Base-by-base conservation (phyloP, 1,140 invertebrate species). In the Tribolium castaneum region DNA sequence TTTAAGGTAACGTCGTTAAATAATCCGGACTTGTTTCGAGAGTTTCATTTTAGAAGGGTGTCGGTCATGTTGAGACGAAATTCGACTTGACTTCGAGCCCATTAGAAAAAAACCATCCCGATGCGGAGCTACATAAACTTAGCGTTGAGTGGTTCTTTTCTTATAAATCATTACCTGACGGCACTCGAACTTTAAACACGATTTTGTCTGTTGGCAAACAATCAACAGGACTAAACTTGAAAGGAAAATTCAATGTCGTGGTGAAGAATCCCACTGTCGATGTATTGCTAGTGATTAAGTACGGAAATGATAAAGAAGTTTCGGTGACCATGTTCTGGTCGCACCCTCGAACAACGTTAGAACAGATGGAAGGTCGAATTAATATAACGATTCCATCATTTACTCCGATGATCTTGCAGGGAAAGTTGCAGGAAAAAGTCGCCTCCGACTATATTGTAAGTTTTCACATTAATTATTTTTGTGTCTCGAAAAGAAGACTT, bases 381-480 rank as follows among this genome's bases (percentile, higher is more conserved):
- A 92, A 92, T 81, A 80, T 93, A 1, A 91, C 89, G 0, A 87
- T 92, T 22, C 92, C 92, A 0, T 89, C 90, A 34, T 91, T 91
- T 54, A 89, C 90, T 54, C 90, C 92, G 0, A 89, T 92, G 87
- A 81, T 90, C 0, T 81, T 90, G 4, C 86, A 88, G 22, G 80
- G 88, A 0, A 88, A 89, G 71, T 85, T 93, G n/a, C 88, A 85
- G 0, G 92, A 93, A 82, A 90, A 89, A 80, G 82, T 82, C 1
- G 82, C 84, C 14, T 87, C 88, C 10, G 89, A 91, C 50, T 93
- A 91, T 81, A 89, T 90, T 82, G 89, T 91, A 86, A 86, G 84
- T 85, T 80, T 81, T 80, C 76, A 76, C 77, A 75, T 78, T 80
- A 78, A 70, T 78, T 77, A 76, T 66, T 75, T 75, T 51, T 74